Conservation (phyloP, 35 echinoderm and acorn worm species). For the Apostichopus californicus region DNA sequence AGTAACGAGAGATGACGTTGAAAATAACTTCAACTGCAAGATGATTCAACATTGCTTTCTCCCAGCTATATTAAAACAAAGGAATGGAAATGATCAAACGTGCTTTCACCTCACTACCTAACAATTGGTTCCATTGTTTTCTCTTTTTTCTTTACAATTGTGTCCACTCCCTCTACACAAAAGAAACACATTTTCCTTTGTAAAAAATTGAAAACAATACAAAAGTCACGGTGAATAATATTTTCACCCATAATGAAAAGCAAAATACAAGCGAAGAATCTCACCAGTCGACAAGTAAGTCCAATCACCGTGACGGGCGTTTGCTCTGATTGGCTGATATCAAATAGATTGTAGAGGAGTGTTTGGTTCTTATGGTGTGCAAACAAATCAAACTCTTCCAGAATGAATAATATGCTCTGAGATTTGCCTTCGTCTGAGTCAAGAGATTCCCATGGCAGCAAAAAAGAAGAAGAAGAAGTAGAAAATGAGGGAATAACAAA, state of each 20-base stretch:
- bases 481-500: neutral
- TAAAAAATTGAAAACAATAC: too few species aligned
- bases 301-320: slow-evolving; percentile 94
- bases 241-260: neutral
- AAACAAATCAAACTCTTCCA: slow-evolving; percentile 98
- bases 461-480: too few species aligned
- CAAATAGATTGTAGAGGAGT: slow-evolving; percentile 95
- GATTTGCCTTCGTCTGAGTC: slow-evolving; percentile 40
- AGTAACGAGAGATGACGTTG: too few species aligned
- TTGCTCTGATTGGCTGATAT: slow-evolving; percentile 90
- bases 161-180: too few species aligned
- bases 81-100: too few species aligned
- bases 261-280: neutral
- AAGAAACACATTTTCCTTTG: too few species aligned
- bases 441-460: neutral
- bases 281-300: slow-evolving; percentile 91
- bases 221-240: neutral
- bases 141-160: too few species aligned
- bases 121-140: too few species aligned
- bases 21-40: too few species aligned
- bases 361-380: slow-evolving; percentile 98
- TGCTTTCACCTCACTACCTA: too few species aligned
- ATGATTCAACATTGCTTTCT: too few species aligned
- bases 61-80: too few species aligned
- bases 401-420: slow-evolving; percentile 77